These are phyloP conservation scores for Ruditapes philippinarum DNA, from an alignment of 1,140 invertebrate genomes.

Conservation along the genomic window DNA sequence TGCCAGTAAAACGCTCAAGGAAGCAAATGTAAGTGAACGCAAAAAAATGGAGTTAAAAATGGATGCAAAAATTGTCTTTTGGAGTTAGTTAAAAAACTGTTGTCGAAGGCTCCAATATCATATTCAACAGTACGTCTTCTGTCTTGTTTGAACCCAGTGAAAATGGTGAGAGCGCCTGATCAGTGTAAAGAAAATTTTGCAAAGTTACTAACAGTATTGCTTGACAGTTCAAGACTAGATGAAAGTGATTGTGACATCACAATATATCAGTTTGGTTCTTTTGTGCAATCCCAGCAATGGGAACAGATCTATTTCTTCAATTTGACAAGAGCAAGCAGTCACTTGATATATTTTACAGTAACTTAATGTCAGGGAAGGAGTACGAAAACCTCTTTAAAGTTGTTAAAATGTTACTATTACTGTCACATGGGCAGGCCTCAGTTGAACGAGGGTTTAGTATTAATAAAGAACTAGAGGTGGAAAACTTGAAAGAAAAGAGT, in stretches of 20 bases:
- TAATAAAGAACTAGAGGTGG: conserved; percentile 72
- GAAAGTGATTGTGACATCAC: neutral
- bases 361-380: neutral
- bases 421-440: conserved; percentile 76
- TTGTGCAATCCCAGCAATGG: neutral
- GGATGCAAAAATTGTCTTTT: neutral
- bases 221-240: neutral
- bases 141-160: neutral
- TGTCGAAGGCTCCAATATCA: conserved; percentile 31
- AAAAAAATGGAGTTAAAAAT: neutral
- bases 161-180: neutral
- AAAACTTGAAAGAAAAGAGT: conserved; percentile 72
- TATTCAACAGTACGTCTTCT: neutral
- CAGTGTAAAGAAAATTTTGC: neutral
- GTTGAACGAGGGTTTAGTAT: conserved; percentile 79
- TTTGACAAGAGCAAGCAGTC: neutral
- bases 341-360: neutral
- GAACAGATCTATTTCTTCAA: neutral
- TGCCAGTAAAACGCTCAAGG: neutral
- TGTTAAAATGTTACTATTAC: conserved; percentile 59
- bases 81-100: neutral
- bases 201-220: neutral
- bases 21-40: neutral
- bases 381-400: conserved; percentile 8
- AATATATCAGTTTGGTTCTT: neutral